These are phyloP conservation scores for Dryobates pubescens DNA, from an alignment of 2,797 vertebrate genomes.

Conservation along the genomic window DNA sequence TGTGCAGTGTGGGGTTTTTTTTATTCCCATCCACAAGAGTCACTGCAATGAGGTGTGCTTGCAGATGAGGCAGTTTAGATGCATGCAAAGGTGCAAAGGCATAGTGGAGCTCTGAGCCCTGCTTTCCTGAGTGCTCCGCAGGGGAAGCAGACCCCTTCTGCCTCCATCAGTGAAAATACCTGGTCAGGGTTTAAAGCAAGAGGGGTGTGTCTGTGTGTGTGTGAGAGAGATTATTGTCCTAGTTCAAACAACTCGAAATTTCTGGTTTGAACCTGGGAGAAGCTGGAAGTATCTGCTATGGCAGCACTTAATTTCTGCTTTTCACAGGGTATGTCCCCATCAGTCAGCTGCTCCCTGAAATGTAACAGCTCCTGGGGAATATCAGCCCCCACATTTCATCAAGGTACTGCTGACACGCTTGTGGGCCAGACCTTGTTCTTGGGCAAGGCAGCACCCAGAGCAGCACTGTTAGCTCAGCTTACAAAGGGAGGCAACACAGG, in stretches of 20 bases:
- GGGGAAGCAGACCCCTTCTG: neutral
- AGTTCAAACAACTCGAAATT: neutral
- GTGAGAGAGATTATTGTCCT: neutral
- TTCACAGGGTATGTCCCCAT: rapidly evolving
- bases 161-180: neutral
- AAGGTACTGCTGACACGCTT: rapidly evolving
- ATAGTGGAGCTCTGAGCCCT: neutral
- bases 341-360: neutral
- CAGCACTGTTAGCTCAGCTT: neutral
- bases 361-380: neutral
- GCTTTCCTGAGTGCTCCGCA: neutral
- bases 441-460: neutral
- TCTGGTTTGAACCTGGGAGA: neutral
- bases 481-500: rapidly evolving
- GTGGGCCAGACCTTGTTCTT: neutral
- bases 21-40: neutral
- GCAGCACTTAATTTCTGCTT: neutral
- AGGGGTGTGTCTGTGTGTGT: too few species aligned
- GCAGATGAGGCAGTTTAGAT: neutral
- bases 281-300: neutral
- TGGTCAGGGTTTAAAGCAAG: neutral
- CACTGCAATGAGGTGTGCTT: neutral
- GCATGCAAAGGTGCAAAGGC: neutral
- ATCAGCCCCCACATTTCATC: neutral
- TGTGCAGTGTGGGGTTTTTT: neutral